Evolutionary conservation across 2,113 vertebrate species (phyloP).

Genomic region (Castor canadensis): DNA sequence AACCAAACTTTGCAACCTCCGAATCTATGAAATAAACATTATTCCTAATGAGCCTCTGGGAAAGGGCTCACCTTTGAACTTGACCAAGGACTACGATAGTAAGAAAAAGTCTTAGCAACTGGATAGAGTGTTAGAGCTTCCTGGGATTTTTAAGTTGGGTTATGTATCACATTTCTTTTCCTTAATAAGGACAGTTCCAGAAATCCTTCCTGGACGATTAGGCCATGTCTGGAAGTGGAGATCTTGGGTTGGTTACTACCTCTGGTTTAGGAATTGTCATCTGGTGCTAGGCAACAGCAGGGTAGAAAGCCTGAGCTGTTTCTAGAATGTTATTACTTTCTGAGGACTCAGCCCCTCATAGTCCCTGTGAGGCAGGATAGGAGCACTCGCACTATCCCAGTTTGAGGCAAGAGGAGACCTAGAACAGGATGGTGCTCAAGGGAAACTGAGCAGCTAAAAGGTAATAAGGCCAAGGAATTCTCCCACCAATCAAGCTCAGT

Average conservation of each 20-base stretch:
- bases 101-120: constrained; percentile 79
- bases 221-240: constrained; percentile 48
- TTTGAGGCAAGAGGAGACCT: background rate
- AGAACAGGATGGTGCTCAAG: background rate
- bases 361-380: background rate
- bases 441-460: background rate
- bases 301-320: background rate
- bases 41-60: constrained; percentile 83
- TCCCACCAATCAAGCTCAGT: background rate
- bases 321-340: constrained; percentile 33
- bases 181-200: constrained; percentile 68
- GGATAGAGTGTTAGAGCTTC: constrained; percentile 81
- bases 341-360: background rate
- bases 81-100: constrained; percentile 73
- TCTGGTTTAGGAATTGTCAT: constrained; percentile 1
- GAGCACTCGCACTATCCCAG: background rate
- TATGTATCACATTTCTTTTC: constrained; percentile 61
- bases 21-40: constrained; percentile 78
- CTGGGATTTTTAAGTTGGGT: constrained; percentile 66
- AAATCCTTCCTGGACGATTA: constrained; percentile 48
- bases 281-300: constrained; percentile 25
- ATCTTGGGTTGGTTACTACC: background rate
- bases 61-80: constrained; percentile 86
- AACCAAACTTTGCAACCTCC: constrained; percentile 78
- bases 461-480: background rate